Evolutionary conservation across 2,113 vertebrate genomes (phyloP).

Genomic region (Himantopus leucocephalus): DNA sequence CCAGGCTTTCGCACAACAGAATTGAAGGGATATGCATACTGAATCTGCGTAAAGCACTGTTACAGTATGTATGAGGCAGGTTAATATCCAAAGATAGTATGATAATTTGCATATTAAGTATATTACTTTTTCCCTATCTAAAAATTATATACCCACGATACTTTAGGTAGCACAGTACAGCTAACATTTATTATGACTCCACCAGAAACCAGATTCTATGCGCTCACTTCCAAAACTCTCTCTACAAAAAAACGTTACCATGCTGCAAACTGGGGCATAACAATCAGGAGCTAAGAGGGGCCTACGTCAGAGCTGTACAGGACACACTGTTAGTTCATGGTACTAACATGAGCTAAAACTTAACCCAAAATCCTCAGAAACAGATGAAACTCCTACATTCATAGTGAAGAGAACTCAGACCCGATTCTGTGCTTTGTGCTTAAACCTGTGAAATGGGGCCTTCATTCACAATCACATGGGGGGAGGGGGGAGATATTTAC

Average conservation of each 20-base stretch:
- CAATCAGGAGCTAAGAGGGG: background rate
- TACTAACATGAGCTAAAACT: background rate
- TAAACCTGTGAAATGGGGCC: background rate
- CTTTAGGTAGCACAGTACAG: background rate
- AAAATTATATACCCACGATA: background rate
- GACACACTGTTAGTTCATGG: fast-evolving
- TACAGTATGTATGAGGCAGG: background rate
- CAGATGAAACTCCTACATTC: fast-evolving
- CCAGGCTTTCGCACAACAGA: background rate
- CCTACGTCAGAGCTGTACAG: background rate
- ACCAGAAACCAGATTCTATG: background rate
- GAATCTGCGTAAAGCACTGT: background rate
- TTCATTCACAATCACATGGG: background rate
- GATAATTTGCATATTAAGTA: too few relatives aligned
- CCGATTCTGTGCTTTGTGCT: background rate
- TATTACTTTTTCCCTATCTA: background rate
- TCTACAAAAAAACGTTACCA: background rate
- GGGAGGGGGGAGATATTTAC: background rate
- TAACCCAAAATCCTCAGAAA: background rate
- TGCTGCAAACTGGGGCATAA: background rate
- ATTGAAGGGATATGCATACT: background rate
- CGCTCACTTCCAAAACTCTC: background rate
- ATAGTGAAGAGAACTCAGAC: background rate
- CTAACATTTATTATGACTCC: background rate
- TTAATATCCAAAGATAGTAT: background rate